These are phyloP conservation scores for Tenthredo mesomela DNA, from an alignment of 2,888 invertebrate genomes.

Conservation along the genomic window DNA sequence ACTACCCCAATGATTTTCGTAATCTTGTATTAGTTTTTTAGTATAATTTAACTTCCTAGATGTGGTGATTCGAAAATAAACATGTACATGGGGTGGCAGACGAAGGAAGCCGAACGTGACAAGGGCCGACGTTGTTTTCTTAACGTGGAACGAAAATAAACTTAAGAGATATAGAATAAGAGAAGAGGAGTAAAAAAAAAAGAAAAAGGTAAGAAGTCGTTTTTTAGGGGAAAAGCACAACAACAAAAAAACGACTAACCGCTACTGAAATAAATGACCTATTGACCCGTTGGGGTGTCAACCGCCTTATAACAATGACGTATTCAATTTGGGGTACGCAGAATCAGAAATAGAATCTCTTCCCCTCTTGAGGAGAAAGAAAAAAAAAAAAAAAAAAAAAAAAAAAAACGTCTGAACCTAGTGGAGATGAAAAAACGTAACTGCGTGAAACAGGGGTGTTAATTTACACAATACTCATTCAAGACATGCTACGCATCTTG, in stretches of 20 bases:
- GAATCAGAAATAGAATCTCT: slow-evolving; percentile 64
- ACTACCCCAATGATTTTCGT: no score
- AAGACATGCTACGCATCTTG: not conserved
- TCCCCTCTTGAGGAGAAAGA: not conserved
- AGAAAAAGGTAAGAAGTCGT: slow-evolving; percentile 34
- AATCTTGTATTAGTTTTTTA: not conserved
- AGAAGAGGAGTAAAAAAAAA: slow-evolving; percentile 31
- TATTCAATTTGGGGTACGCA: slow-evolving; percentile 58
- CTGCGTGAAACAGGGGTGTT: slow-evolving; percentile 41
- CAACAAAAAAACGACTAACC: slow-evolving; percentile 50
- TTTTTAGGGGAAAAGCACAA: not conserved
- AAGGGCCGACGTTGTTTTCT: slow-evolving; percentile 60
- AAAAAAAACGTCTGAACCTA: not conserved
- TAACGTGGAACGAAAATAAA: slow-evolving; percentile 60
- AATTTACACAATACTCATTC: slow-evolving; percentile 30
- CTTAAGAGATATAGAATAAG: slow-evolving; percentile 27
- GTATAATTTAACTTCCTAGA: not conserved
- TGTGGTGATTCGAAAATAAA: slow-evolving; percentile 54
- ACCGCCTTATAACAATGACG: slow-evolving; percentile 58
- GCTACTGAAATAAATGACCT: slow-evolving; percentile 65
- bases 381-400: not conserved
- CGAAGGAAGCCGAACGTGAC: slow-evolving; percentile 54
- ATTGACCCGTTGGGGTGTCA: slow-evolving; percentile 62
- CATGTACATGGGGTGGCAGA: slow-evolving; percentile 44
- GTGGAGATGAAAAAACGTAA: not conserved